Base-by-base conservation (phyloP, 23 tunicate genomes). In the Clavelina lepadiformis region DNA sequence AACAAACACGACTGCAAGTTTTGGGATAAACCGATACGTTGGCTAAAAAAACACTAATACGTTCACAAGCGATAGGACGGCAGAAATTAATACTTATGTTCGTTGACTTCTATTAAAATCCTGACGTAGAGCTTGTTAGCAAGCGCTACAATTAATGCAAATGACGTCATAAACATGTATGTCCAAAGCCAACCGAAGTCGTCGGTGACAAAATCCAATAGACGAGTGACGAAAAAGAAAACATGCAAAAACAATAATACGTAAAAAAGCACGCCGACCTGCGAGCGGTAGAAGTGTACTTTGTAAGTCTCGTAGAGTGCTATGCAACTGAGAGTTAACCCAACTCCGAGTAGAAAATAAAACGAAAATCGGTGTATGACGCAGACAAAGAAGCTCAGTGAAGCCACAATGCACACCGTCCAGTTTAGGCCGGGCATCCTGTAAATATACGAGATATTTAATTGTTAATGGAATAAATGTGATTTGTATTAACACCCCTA, bases 301-400 rank as follows among this genome's bases (percentile, higher is more conserved):
- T 85, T 85, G 68, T 85, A 77, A 1, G 75, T 72, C 53, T 85
- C 94, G 53, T 85, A 77, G 38, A 71, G 24, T 1, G 94, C 84
- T 19, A 85, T 75, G 69, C 74, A 36, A 27, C 79, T 61, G 2
- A 85, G 68, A 0, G 54, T 68, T 11, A 82, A 83, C 3, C 73
- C 69, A 63, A 77, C 61, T 0, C 83, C 71, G 27, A 85, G 78
- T 11, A 71, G 58, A 55, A 85, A 85, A 8, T 60, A 72, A 56
- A 68, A 85, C 34, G 75, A 51, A 30, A 79, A 55, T 5, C 56
- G 73, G 68, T 77, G 83, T 35, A 77, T 41, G 5, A 62, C 18
- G 15, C 65, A 31, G 25, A 77, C 44, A 31, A 77, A 77, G 33
- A 60, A 75, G 2, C 76, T 28, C 18, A 71, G 19, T 1, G 55